Conservation (phyloP, 2,797 vertebrate genomes). For the Phoebastria nigripes region DNA sequence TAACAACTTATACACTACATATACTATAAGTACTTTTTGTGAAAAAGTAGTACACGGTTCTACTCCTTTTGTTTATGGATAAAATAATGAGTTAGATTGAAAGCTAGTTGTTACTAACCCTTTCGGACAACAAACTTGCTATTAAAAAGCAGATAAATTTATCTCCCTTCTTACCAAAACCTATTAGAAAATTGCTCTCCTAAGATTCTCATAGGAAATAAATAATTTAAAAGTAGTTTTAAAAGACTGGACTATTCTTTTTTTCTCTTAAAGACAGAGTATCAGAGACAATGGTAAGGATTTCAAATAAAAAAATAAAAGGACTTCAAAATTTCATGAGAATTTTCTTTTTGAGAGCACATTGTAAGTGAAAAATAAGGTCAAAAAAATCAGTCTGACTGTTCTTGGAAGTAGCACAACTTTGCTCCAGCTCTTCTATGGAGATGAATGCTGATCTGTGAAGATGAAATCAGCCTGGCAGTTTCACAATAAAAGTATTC, state of each 20-base stretch:
- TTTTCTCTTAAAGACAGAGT: neutral
- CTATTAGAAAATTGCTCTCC: neutral
- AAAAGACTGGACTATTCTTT: neutral
- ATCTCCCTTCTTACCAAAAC: neutral
- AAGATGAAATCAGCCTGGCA: neutral
- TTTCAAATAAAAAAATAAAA: no score
- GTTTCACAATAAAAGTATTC: neutral
- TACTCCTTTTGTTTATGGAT: neutral
- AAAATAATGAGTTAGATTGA: neutral
- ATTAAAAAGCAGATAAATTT: neutral
- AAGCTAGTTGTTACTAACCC: neutral
- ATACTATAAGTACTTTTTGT: accelerated
- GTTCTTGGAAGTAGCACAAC: neutral
- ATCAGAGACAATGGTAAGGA: neutral
- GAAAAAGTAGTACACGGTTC: neutral
- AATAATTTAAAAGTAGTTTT: neutral
- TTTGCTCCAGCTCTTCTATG: neutral
- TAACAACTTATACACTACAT: accelerated
- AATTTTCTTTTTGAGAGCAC: neutral
- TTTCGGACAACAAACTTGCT: neutral
- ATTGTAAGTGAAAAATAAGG: neutral
- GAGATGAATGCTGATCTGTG: neutral
- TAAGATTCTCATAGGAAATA: neutral
- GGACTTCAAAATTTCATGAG: neutral
- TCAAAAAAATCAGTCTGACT: neutral